Base-by-base conservation (phyloP, 2,797 vertebrate species). In the Chaenodraco wilsoni region DNA sequence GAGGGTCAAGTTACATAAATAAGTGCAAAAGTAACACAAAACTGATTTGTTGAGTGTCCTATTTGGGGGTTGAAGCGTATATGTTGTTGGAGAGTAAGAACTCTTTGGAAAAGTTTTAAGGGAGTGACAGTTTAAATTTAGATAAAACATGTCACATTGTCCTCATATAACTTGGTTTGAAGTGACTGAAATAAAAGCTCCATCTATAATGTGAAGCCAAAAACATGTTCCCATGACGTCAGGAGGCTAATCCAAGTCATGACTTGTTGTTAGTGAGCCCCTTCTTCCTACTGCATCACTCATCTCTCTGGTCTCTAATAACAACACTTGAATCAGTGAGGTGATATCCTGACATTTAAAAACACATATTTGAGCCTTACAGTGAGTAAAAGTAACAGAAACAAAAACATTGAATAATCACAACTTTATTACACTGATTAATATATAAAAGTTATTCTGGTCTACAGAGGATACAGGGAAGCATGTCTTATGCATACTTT, bases 401-500 rank as follows among this genome's bases (percentile, higher is more conserved):
- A 62, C 13, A 63, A 6, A 11, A 44, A 63, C 65, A 56, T 46
- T 50, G 65, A 76, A 85, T 72, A 9, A 80, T 56, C 74, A 84
- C 45, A 74, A 82, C 61, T 93, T 94, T 93, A 92, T 88, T 91
- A 90, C 81, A 87, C 11, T 81, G 82, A 82, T 91, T 87, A 91
- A 79, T 87, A 90, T 79, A 79, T 82, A 91, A 63, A 85, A 74
- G 77, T 90, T 82, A 84, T 81, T 84, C 63, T 73, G 78, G 60
- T 83, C 54, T 78, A 88, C 71, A 87, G 66, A 81, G 75, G 64
- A 81, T 88, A 87, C 69, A 91, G 60, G 71, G 69, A 83, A 83
- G 81, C 81, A 87, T 81, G 83, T 76, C 43, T 70, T 60, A 65
- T 43, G 74, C 72, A 71, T 57, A 81, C 74, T 73, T 27, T 58